phyloP scores from a whole-genome alignment of 2,113 vertebrate genomes.

The Hypocryptadius cinnamomeus region DNA sequence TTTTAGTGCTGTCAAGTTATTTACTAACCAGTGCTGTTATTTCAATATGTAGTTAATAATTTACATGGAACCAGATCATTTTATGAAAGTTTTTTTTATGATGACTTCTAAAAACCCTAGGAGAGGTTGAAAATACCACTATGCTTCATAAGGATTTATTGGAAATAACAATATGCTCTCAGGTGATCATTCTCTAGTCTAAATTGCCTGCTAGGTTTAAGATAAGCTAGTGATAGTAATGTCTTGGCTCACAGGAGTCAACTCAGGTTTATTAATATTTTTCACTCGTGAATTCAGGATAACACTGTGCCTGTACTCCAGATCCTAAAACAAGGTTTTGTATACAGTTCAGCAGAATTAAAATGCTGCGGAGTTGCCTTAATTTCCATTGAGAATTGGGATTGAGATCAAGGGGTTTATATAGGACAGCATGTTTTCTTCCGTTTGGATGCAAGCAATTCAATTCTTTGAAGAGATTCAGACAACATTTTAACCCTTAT shows the following conservation, averaged over 20 bases:
- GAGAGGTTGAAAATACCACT: constrained; percentile 28
- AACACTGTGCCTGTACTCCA: not conserved
- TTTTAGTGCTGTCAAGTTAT: constrained; percentile 21
- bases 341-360: constrained; percentile 18
- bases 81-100: constrained; percentile 34
- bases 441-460: not conserved
- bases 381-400: constrained; percentile 31
- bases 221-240: constrained; percentile 24
- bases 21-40: constrained; percentile 11
- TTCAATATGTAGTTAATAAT: constrained; percentile 40
- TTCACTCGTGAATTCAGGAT: constrained; percentile 6
- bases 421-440: not conserved
- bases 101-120: not conserved
- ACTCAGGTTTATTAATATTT: constrained; percentile 35
- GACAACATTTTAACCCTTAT: not conserved
- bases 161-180: constrained; percentile 17
- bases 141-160: constrained; percentile 42
- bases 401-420: constrained; percentile 43
- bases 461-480: not conserved
- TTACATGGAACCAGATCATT: constrained; percentile 28
- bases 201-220: constrained; percentile 43
- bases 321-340: not conserved
- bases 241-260: not conserved
- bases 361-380: not conserved
- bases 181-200: not conserved